These are phyloP conservation scores for Diglossa cyanea DNA, from an alignment of 2,797 vertebrate genomes.

Conservation along the genomic window DNA sequence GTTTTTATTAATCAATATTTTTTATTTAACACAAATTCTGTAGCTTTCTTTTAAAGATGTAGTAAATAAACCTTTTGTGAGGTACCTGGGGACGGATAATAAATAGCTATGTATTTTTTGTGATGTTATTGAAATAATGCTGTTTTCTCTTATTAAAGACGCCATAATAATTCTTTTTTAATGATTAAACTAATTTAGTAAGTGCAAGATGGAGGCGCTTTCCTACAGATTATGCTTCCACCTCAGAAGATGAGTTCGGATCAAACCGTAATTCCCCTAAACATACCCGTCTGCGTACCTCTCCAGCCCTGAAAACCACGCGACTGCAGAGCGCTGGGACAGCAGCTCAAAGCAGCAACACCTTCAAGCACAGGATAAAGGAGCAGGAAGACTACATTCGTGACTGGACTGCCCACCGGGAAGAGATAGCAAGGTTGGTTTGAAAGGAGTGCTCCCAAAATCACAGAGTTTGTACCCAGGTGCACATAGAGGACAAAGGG, in stretches of 20 bases:
- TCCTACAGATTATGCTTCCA: conserved; percentile 97
- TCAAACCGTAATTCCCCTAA: conserved; percentile 92
- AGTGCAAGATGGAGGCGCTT: conserved; percentile 95
- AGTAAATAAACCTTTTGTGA: conserved; percentile 66
- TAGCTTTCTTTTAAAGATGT: conserved; percentile 69
- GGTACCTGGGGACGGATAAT: conserved; percentile 58
- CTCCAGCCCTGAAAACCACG: conserved; percentile 84
- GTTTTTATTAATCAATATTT: conserved; percentile 71
- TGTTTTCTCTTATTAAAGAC: conserved; percentile 47
- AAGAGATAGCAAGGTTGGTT: conserved; percentile 96
- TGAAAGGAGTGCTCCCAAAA: background rate
- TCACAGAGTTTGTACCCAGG: background rate
- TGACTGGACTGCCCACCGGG: conserved; percentile 97
- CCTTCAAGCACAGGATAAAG: conserved; percentile 89
- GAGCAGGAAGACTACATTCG: conserved; percentile 98
- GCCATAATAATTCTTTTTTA: conserved; percentile 80
- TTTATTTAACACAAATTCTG: conserved; percentile 67
- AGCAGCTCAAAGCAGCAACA: conserved; percentile 77
- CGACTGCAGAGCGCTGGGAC: conserved; percentile 84
- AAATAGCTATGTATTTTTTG: conserved; percentile 46
- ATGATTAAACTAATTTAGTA: conserved; percentile 86
- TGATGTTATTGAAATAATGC: conserved; percentile 66
- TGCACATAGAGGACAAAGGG: background rate
- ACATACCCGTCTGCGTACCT: conserved; percentile 87
- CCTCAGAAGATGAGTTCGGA: conserved; percentile 98